Base-by-base conservation (phyloP, 2,888 invertebrate genomes). In the Eugnorisma glareosa region DNA sequence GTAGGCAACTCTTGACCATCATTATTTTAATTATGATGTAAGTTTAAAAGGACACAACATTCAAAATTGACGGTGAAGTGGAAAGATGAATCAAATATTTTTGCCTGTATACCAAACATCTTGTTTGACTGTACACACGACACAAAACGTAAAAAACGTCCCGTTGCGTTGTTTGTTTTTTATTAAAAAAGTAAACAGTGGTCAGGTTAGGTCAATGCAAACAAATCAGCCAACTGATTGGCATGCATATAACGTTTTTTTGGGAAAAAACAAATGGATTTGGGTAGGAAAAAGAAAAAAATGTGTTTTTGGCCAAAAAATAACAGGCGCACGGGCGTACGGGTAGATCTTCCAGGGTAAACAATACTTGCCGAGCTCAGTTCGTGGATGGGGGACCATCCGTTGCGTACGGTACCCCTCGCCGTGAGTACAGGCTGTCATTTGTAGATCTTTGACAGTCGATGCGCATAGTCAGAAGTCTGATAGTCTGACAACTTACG, bases 141-240 rank as follows among this genome's bases (percentile, higher is more conserved):
- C 43, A 24, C 13, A 21, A 28, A 75, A 51, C 40, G 21, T 24
- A 57, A 77, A 7, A 35, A 68, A 63, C 37, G 21, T 59, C 2
- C 35, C 18, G 40, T 37, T 57, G 37, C 18, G 40, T 37, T 57
- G 37, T 71, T 71, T 57, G 45, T 31, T 57, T 77, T 77, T 69
- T 45, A 45, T 57, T 69, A 21, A 31, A 18, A 45, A 63, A 63
- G 28, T 54, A 37, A 69, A 54, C 45, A 63, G 1, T 54, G 37
- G 54, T 40, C 54, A 57, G 63, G 28, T 37, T 24, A 37, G 24
- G 24, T 45, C 51, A 74, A 74, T 40, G 48, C 40, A 61, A 77
- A 77, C 48, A 61, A 77, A 51, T 68, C 40, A 40, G 28, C 24
- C 21, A 11, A 51, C 40, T 61, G 48, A 67, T 43, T 77, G 59